Conservation (phyloP, 1,140 invertebrate genomes). For the Nephila pilipes region DNA sequence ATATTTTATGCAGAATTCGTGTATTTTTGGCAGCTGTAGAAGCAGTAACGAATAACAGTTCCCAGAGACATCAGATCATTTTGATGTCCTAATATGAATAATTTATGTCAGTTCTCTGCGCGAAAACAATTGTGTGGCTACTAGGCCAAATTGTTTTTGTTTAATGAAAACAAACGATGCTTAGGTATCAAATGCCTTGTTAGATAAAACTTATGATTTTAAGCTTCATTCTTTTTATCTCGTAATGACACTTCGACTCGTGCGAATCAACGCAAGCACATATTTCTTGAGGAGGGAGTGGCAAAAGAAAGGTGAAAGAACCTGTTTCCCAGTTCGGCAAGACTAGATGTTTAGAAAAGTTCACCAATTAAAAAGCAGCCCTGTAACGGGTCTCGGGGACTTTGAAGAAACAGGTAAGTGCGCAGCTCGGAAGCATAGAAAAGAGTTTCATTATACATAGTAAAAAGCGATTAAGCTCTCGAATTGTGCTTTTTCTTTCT, state of each 20-base stretch:
- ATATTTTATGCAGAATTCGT: background rate
- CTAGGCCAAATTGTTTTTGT: background rate
- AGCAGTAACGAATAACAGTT: background rate
- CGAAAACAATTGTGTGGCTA: background rate
- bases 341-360: background rate
- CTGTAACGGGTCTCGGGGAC: background rate
- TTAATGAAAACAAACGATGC: background rate
- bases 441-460: too few species aligned
- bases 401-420: background rate
- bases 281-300: slow-evolving; percentile 10
- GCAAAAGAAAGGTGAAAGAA: background rate
- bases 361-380: slow-evolving; percentile 17
- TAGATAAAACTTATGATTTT: background rate
- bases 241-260: background rate
- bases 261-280: background rate
- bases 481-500: too few species aligned
- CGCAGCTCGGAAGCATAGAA: too few species aligned
- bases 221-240: background rate
- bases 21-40: background rate
- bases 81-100: background rate
- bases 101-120: background rate
- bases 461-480: too few species aligned
- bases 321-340: background rate
- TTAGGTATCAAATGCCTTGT: background rate
- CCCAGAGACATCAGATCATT: background rate